These are phyloP conservation scores for Anthonomus grandis DNA, from an alignment of 1,140 invertebrate genomes.

Conservation along the genomic window DNA sequence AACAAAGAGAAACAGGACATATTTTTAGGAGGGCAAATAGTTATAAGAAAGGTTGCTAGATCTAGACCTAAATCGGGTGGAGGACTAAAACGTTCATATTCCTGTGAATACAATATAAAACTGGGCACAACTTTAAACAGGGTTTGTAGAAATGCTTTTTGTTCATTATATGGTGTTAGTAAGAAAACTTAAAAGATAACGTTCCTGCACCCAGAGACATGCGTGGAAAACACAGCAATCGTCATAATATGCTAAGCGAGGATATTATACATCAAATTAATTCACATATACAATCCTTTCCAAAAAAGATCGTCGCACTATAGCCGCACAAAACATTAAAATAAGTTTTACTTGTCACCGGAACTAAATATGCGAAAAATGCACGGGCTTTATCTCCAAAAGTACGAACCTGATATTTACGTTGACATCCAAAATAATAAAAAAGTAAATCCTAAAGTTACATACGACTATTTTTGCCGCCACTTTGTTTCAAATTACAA, in stretches of 20 bases:
- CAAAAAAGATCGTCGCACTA: constrained; percentile 16
- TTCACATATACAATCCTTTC: constrained; percentile 11
- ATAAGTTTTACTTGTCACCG: constrained; percentile 23
- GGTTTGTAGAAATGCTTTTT: neutral
- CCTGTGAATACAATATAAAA: constrained; percentile 8
- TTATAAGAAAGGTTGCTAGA: neutral
- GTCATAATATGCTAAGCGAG: neutral
- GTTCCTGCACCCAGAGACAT: neutral
- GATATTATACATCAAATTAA: neutral
- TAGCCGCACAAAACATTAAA: constrained; percentile 22
- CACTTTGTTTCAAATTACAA: constrained; percentile 20
- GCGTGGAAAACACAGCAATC: neutral
- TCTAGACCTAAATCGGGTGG: neutral
- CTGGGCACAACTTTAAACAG: neutral
- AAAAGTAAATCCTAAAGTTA: constrained; percentile 22
- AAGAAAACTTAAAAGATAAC: neutral
- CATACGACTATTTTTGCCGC: constrained; percentile 14
- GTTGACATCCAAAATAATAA: constrained; percentile 1
- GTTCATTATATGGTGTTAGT: neutral
- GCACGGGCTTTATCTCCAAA: constrained; percentile 22
- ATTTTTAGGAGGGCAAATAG: neutral
- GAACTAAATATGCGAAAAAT: constrained; percentile 23
- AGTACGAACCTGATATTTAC: constrained; percentile 21
- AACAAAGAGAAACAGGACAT: constrained; percentile 15
- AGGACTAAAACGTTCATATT: neutral